These are phyloP conservation scores for Agrochola macilenta DNA, from an alignment of 2,888 invertebrate species.

Conservation along the genomic window DNA sequence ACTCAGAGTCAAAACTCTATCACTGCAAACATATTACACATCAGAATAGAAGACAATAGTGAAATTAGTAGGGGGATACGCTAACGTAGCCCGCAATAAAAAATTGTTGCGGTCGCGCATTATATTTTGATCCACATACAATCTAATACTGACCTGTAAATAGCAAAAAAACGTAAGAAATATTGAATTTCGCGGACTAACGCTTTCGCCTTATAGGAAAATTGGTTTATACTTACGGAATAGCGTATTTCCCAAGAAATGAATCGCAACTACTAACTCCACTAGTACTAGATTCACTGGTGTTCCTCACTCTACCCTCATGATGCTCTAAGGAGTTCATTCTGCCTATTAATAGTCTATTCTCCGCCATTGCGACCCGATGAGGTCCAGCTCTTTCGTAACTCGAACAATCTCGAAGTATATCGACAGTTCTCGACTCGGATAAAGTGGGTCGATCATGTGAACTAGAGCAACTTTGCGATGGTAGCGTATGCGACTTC, in stretches of 20 bases:
- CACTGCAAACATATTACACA: slow-evolving; percentile 82
- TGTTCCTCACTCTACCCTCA: slow-evolving; percentile 87
- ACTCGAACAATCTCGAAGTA: slow-evolving; percentile 82
- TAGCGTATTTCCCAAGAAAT: slow-evolving; percentile 91
- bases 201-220: not conserved
- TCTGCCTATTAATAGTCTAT: slow-evolving; percentile 79
- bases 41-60: slow-evolving; percentile 5
- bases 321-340: slow-evolving; percentile 86
- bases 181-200: not conserved
- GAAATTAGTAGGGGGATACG: not conserved
- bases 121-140: not conserved
- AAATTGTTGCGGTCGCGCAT: too few species aligned
- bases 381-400: slow-evolving; percentile 80
- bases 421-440: slow-evolving; percentile 93
- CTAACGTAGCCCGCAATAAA: not conserved
- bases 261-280: slow-evolving; percentile 96
- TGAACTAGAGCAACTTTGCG: slow-evolving; percentile 87
- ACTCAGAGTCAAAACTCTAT: slow-evolving; percentile 94
- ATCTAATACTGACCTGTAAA: not conserved
- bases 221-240: slow-evolving; percentile 85
- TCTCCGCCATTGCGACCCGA: slow-evolving; percentile 75
- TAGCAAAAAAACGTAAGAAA: not conserved
- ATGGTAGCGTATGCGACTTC: slow-evolving; percentile 91
- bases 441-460: slow-evolving; percentile 93
- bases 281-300: slow-evolving; percentile 94